These are phyloP conservation scores for Coecobrya sp. DNA, from an alignment of 2,888 invertebrate species.

Conservation along the genomic window DNA sequence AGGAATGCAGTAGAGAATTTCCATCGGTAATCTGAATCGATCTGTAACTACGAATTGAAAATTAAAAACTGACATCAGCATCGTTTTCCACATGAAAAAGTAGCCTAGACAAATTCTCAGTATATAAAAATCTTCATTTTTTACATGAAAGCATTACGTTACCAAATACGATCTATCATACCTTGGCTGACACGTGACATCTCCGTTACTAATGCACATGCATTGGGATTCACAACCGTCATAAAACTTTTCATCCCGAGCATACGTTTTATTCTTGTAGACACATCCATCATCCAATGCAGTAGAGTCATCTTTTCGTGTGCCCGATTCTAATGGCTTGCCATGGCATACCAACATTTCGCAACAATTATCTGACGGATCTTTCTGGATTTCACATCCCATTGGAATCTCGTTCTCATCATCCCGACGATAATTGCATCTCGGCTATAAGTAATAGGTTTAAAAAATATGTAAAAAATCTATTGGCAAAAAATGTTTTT, in stretches of 20 bases:
- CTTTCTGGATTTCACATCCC: conserved; percentile 86
- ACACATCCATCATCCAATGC: conserved; percentile 90
- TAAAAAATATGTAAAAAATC: conserved; percentile 3
- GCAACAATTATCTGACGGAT: conserved; percentile 86
- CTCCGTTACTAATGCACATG: conserved; percentile 92
- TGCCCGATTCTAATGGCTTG: conserved; percentile 76
- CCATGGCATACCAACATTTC: conserved; percentile 86
- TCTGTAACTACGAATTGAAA: too few species aligned
- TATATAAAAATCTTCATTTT: too few species aligned
- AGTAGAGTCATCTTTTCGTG: conserved; percentile 86
- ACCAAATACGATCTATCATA: conserved; percentile 87
- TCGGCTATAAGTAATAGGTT: conserved; percentile 81
- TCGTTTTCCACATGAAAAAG: too few species aligned
- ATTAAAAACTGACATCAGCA: too few species aligned
- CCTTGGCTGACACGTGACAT: conserved; percentile 92
- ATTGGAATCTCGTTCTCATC: conserved; percentile 85
- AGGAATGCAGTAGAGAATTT: too few species aligned
- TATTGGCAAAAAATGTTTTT: background rate
- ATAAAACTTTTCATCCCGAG: conserved; percentile 92
- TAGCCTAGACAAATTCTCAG: too few species aligned
- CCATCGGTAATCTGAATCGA: too few species aligned
- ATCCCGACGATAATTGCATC: conserved; percentile 85
- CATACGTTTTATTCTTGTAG: conserved; percentile 92
- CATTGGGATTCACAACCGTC: conserved; percentile 95
- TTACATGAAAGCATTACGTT: background rate